Evolutionary conservation across 2,113 vertebrate genomes (phyloP).

Genomic region (Oenanthe melanoleuca): DNA sequence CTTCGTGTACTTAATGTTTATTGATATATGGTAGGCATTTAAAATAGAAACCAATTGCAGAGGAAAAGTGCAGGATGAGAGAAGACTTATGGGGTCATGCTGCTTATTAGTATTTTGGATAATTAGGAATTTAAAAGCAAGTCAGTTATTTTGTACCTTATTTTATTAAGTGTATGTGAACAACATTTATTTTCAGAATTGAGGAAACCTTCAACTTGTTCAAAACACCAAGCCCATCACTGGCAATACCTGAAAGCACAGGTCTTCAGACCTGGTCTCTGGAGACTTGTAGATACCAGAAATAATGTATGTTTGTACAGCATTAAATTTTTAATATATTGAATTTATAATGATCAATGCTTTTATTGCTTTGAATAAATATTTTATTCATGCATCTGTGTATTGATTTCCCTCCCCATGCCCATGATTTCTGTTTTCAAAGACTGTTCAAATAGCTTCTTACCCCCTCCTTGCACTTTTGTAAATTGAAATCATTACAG

Average conservation of each 20-base stretch:
- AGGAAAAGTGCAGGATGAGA: neutral
- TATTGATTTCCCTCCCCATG: neutral
- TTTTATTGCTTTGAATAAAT: constrained; percentile 68
- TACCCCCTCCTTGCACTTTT: neutral
- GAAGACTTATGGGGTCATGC: neutral
- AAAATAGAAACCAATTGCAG: neutral
- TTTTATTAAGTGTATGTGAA: neutral
- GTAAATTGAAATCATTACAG: constrained; percentile 42
- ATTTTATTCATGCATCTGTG: constrained; percentile 15
- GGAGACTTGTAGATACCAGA: neutral
- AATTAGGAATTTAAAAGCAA: neutral
- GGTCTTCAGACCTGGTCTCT: neutral
- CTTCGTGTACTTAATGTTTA: neutral
- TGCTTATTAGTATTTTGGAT: neutral
- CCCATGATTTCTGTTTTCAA: neutral
- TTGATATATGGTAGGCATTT: neutral
- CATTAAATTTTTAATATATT: constrained; percentile 29
- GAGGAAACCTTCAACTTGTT: constrained; percentile 85
- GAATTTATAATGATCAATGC: constrained; percentile 20
- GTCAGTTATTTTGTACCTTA: neutral
- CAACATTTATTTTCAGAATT: constrained; percentile 76
- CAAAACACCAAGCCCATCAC: constrained; percentile 71
- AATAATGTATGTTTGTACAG: constrained; percentile 46
- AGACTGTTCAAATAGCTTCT: neutral
- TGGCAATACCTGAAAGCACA: constrained; percentile 28